Conservation (phyloP, 2,797 vertebrate genomes). For the Erpetoichthys calabaricus region DNA sequence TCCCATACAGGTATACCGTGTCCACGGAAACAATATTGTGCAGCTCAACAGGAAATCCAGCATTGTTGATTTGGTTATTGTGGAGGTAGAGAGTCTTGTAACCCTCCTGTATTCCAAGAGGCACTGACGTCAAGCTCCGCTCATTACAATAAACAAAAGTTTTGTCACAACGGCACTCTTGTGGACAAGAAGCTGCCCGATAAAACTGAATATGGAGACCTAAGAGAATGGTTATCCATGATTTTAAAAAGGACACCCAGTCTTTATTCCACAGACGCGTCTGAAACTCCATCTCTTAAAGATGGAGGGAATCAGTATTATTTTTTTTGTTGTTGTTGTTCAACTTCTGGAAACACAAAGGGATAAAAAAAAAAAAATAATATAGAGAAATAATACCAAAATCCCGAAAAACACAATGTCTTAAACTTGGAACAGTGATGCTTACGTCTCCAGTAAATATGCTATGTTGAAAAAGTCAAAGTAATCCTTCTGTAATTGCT, state of each 20-base stretch:
- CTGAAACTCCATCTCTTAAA: slow-evolving; percentile 76
- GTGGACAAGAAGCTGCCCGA: slow-evolving; percentile 64
- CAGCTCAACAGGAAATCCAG: slow-evolving; percentile 79
- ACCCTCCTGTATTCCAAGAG: slow-evolving; percentile 87
- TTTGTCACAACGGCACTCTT: slow-evolving; percentile 81
- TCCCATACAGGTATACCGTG: slow-evolving; percentile 86
- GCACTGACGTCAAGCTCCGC: slow-evolving; percentile 89
- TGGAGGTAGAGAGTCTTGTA: slow-evolving; percentile 91
- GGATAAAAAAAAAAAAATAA: slow-evolving; percentile 20
- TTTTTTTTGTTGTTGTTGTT: slow-evolving; percentile 3
- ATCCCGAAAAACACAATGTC: slow-evolving; percentile 21
- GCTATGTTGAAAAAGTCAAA: slow-evolving; percentile 28
- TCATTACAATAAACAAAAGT: slow-evolving; percentile 95
- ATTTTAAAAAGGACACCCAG: slow-evolving; percentile 67
- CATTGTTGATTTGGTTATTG: slow-evolving; percentile 95
- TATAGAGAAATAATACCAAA: slow-evolving; percentile 22
- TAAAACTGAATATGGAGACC: slow-evolving; percentile 71
- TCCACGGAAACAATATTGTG: slow-evolving; percentile 79
- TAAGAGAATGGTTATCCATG: slow-evolving; percentile 73
- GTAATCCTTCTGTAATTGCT: slow-evolving; percentile 54
- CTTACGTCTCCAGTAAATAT: slow-evolving; percentile 34
- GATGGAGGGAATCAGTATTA: slow-evolving; percentile 8
- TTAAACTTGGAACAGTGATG: slow-evolving; percentile 20
- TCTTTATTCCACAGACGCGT: slow-evolving; percentile 67
- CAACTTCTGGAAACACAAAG: slow-evolving; percentile 19